A percentile compares a stretch with the other conserved stretches of the same genome.
These are phyloP conservation scores for Drosophila bifasciata DNA, from an alignment of 1,140 invertebrate species.

Conservation along the genomic window DNA sequence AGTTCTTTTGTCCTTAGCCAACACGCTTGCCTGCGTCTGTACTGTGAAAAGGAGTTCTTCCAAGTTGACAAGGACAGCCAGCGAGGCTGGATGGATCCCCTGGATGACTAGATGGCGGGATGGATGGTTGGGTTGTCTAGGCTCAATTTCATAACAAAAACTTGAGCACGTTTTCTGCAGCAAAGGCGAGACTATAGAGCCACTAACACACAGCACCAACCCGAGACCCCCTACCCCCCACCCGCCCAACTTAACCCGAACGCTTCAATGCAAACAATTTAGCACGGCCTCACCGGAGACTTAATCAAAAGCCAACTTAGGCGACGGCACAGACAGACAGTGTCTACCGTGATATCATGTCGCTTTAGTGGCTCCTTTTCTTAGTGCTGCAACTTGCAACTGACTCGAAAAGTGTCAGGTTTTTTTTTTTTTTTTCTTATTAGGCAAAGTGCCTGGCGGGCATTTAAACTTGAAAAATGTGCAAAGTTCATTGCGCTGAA, in stretches of 20 bases:
- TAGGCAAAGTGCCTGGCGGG: conserved; percentile 67
- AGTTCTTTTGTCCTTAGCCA: conserved; percentile 60
- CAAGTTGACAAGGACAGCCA: conserved; percentile 17
- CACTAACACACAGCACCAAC: no score
- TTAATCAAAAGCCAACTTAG: conserved; percentile 74
- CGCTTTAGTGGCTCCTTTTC: conserved; percentile 39
- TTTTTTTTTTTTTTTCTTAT: conserved; percentile 59
- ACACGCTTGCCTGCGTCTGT: neutral
- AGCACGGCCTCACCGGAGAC: conserved; percentile 69
- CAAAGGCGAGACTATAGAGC: conserved; percentile 25
- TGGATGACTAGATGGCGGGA: conserved; percentile 16
- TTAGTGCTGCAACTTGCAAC: neutral
- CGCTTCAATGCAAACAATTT: conserved; percentile 77
- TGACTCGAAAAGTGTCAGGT: conserved; percentile 52
- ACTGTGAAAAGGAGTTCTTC: conserved; percentile 43
- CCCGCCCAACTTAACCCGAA: conserved; percentile 24
- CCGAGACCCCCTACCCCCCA: neutral
- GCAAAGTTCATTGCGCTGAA: conserved; percentile 72
- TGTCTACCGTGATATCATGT: conserved; percentile 11
- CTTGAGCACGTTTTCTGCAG: conserved; percentile 69
- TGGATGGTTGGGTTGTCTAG: conserved; percentile 54
- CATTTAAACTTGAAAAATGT: conserved; percentile 76
- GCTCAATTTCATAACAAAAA: conserved; percentile 80
- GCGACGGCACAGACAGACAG: conserved; percentile 24
- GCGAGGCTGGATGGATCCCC: neutral